A percentile compares a stretch with the other conserved stretches of the same genome.
These are phyloP conservation scores for Drosophila erecta DNA, from an alignment of 1,140 invertebrate genomes.

Conservation along the genomic window DNA sequence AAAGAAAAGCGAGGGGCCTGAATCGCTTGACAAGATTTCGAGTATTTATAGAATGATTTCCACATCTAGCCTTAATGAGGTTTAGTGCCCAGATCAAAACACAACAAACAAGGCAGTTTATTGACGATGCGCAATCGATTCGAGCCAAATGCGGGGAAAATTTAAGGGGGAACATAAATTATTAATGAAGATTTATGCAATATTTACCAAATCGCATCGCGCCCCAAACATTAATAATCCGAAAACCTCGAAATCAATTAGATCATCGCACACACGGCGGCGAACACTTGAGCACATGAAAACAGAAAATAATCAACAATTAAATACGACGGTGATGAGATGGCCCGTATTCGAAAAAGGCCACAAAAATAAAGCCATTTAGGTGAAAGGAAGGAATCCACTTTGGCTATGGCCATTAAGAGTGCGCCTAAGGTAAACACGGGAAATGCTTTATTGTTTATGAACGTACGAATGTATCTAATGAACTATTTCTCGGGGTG, in stretches of 20 bases:
- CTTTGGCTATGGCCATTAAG: slow-evolving; percentile 58
- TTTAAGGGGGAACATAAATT: slow-evolving; percentile 15
- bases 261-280: slow-evolving; percentile 36
- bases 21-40: slow-evolving; percentile 40
- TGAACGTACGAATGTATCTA: slow-evolving; percentile 57
- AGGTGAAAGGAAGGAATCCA: slow-evolving; percentile 46
- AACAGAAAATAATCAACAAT: slow-evolving; percentile 69
- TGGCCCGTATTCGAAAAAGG: slow-evolving; percentile 40
- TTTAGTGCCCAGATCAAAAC: slow-evolving; percentile 66
- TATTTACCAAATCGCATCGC: slow-evolving; percentile 39
- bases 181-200: slow-evolving; percentile 54
- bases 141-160: slow-evolving; percentile 20
- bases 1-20: background rate
- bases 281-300: slow-evolving; percentile 55
- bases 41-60: slow-evolving; percentile 57
- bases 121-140: slow-evolving; percentile 35
- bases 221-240: slow-evolving; percentile 36
- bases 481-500: slow-evolving; percentile 23
- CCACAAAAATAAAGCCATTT: slow-evolving; percentile 47
- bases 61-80: slow-evolving; percentile 59
- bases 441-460: slow-evolving; percentile 73
- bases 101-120: slow-evolving; percentile 53
- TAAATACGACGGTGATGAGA: slow-evolving; percentile 54
- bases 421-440: slow-evolving; percentile 77
- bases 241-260: slow-evolving; percentile 38